Evolutionary conservation across 2,888 invertebrate genomes (phyloP).

Genomic region (Drosophila vallismaia): DNA sequence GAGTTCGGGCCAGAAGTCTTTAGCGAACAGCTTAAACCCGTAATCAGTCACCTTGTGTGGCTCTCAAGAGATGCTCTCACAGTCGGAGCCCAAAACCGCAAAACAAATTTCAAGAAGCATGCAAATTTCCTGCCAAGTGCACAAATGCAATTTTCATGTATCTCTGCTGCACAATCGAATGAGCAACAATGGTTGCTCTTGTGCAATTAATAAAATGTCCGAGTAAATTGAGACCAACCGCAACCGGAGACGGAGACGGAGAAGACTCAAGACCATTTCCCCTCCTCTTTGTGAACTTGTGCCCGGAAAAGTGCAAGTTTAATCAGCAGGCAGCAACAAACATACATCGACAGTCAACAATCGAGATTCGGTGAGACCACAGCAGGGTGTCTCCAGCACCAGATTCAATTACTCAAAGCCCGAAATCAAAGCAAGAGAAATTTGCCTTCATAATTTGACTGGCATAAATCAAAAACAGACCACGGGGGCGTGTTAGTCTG

Average conservation of each 20-base stretch:
- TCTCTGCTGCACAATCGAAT: conserved; percentile 59
- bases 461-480: conserved; percentile 42
- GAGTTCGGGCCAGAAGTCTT: no score
- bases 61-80: conserved; percentile 11
- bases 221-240: conserved; percentile 68
- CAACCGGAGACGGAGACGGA: conserved; percentile 23
- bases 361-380: conserved; percentile 21
- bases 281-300: conserved; percentile 21
- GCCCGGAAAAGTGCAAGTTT: conserved; percentile 46
- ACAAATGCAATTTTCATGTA: conserved; percentile 43
- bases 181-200: conserved; percentile 46
- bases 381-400: conserved; percentile 40
- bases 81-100: conserved; percentile 51
- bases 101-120: conserved; percentile 50
- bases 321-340: conserved; percentile 33
- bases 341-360: conserved; percentile 23
- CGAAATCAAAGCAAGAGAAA: conserved; percentile 41
- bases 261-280: conserved; percentile 44
- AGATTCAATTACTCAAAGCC: conserved; percentile 65
- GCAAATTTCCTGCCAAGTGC: conserved; percentile 49
- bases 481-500: conserved; percentile 9
- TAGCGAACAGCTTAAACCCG: background rate
- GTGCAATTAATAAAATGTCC: conserved; percentile 74
- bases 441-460: conserved; percentile 55
- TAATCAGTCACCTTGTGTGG: conserved; percentile 54